Evolutionary conservation across 2,113 vertebrate genomes (phyloP).

Genomic region (Fulmarus glacialis): DNA sequence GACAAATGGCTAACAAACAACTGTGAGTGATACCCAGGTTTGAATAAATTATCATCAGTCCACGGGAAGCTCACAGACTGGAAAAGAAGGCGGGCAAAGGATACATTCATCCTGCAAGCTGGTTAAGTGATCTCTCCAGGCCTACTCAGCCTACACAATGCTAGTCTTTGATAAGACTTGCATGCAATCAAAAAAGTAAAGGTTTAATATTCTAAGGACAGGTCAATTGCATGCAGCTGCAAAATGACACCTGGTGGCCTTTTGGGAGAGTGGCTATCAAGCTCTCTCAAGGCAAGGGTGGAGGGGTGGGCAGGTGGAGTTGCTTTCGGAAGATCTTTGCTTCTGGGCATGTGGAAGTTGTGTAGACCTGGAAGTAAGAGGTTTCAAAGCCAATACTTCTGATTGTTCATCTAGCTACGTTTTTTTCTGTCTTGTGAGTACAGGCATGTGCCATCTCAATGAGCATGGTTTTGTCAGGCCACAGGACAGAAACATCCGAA

Average conservation of each 20-base stretch:
- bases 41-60: neutral
- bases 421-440: neutral
- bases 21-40: neutral
- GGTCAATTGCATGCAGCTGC: neutral
- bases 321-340: neutral
- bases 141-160: neutral
- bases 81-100: neutral
- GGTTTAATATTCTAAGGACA: neutral
- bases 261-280: neutral
- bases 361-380: neutral
- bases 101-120: neutral
- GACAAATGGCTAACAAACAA: neutral
- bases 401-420: neutral
- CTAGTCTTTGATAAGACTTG: neutral
- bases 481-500: neutral
- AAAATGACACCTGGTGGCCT: neutral
- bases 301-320: no score
- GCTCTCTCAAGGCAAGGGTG: accelerated
- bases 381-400: neutral
- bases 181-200: neutral
- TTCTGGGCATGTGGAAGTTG: neutral
- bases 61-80: neutral
- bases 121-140: neutral
- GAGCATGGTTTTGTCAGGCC: neutral
- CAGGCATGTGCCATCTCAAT: neutral